phyloP scores from a whole-genome alignment of 2,888 invertebrate species.

The Agriotes lineatus region DNA sequence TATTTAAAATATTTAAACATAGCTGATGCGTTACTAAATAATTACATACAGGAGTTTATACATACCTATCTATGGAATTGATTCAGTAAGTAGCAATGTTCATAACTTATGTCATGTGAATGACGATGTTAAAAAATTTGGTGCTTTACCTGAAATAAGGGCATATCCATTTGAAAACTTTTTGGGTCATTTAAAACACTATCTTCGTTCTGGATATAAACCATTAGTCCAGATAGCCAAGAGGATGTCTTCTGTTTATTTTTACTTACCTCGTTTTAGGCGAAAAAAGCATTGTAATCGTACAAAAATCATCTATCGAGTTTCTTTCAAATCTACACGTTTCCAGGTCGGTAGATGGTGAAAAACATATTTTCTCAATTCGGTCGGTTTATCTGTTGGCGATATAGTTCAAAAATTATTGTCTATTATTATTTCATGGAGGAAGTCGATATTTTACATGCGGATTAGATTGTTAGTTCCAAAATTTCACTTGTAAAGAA shows the following conservation, averaged over 20 bases:
- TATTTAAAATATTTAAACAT: background rate
- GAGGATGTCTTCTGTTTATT: constrained; percentile 5
- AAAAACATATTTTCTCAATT: no score
- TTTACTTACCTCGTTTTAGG: background rate
- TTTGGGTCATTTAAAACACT: constrained; percentile 45
- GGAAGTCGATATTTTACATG: no score
- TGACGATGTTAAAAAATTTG: constrained; percentile 54
- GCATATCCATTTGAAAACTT: constrained; percentile 59
- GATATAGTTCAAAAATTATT: no score
- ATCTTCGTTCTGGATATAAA: constrained; percentile 37
- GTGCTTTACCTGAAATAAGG: constrained; percentile 53
- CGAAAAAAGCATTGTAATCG: background rate
- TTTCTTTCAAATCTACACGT: no score
- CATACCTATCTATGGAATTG: constrained; percentile 55
- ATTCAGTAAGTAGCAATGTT: constrained; percentile 55
- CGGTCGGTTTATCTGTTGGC: no score
- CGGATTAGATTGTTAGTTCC: no score
- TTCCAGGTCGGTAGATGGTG: no score
- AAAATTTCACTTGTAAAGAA: no score
- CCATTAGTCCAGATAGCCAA: constrained; percentile 43
- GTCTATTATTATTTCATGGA: no score
- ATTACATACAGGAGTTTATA: constrained; percentile 42
- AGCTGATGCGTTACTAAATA: constrained; percentile 27
- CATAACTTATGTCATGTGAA: constrained; percentile 57
- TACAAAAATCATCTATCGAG: background rate